Base-by-base conservation (phyloP, 1,140 invertebrate genomes). In the Cotesia vestalis region DNA sequence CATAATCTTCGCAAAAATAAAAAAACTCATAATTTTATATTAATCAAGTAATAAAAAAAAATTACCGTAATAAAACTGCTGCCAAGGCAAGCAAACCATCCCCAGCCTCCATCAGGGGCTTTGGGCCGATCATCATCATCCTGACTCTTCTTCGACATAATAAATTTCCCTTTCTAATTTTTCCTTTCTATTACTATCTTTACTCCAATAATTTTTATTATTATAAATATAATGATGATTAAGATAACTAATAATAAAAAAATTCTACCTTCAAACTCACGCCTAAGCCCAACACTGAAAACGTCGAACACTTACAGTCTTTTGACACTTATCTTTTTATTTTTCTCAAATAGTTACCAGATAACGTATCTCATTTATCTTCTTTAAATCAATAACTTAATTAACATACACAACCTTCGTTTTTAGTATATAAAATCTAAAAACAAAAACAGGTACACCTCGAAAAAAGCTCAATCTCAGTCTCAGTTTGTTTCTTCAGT, bases 51-150 rank as follows among this genome's bases (percentile, higher is more conserved):
- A 27, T 27, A 27, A 27, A 20, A 8, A 62, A 53, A 35, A 73
- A 90, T 91, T 87, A 93, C 92, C 88, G 94, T 92, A 76, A 93
- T 91, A 78, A 94, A 87, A 83, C 93, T 93, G 73, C 92, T 92
- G 74, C 93, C 93, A 55, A 94, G 86, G 72, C 92, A 93, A 52
- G 93, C 92, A 82, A 94, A 89, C 94, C 94, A 95, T 38, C 92
- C 93, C 92, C 93, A 94, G 59, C 93, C 93, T 14, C 92, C 92
- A 78, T 93, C 92, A 17, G 91, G 91, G 36, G 91, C 89, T 67
- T 78, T 76, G 6, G 70, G 52, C 12, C 60, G 66, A 0, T 72
- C 20, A 20, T 60, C 63, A 38, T 66, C 46, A 57, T 74, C 5
- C 67, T 78, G 20, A 9, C 38, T 8, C 72, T 57, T 8, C 64